Evolutionary conservation across 1,140 invertebrate genomes (phyloP), one percentile per base, ranked within the genome.

Genomic region (Diabrotica undecimpunctata): DNA sequence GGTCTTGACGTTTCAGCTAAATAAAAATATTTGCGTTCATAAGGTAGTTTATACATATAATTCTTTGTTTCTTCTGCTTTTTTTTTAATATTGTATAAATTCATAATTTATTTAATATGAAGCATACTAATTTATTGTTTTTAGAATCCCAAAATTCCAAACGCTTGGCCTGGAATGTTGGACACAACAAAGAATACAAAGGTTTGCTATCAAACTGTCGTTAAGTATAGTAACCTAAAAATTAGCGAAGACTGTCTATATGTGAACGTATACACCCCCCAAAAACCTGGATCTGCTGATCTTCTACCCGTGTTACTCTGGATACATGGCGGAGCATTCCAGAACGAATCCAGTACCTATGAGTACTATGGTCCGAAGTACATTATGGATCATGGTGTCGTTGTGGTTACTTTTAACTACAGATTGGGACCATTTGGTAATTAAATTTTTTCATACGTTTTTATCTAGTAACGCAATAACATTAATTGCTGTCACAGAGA

Each of bases 341-440:
- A 37, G n/a, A 50, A 58, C 35, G 67, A 61, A 13, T 13, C 36
- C 11, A 46, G 58, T 11, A 54, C 51, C 10, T 63, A 64, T 54
- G 56, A 51, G 35, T 74, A 85, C 2, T 86, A 85, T 60, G 83
- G 83, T 11, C 67, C 67, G 8, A 64, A 66, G 54, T 69, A 63
- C 54, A 25, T 69, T 10, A 63, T 69, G n/a, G 65, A 66, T 54
- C 51, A 66, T 9, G 65, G 55, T 41, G 52, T 69, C 10, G 54
- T 69, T 38, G 53, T 69, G 35, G 67, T 69, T 7, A 66, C 67
- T 5, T 35, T 69, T n/a, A 69, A 60, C 52, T 69, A 69, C 64
- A 13, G 62, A 38, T 78, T 93, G 8, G 90, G 90, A 64, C 81
- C 86, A 58, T 77, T 90, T n/a, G 87, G 87, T 77, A 51, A 51